phyloP scores from a whole-genome alignment of 2,797 vertebrate genomes.

The Hoplostethus atlanticus region DNA sequence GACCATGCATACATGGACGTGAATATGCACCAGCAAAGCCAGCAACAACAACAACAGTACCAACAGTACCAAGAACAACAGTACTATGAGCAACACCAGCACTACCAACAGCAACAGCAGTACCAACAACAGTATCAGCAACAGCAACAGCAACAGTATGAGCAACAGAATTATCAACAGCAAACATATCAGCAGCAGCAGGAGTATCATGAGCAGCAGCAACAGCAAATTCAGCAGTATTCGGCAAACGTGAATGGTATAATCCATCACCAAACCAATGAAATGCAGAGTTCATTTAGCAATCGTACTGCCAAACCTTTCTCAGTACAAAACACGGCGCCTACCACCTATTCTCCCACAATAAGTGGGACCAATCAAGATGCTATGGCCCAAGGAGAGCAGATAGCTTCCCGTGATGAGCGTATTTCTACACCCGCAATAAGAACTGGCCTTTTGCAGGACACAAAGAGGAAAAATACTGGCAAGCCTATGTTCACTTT shows the following conservation, averaged over 20 bases:
- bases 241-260: slow-evolving; percentile 88
- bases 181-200: slow-evolving; percentile 78
- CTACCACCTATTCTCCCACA: slow-evolving; percentile 83
- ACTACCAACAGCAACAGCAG: slow-evolving; percentile 46
- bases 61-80: slow-evolving; percentile 80
- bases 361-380: slow-evolving; percentile 86
- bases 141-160: slow-evolving; percentile 53
- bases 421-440: slow-evolving; percentile 95
- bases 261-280: slow-evolving; percentile 82
- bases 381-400: slow-evolving; percentile 85
- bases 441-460: slow-evolving; percentile 91
- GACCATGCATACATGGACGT: slow-evolving; percentile 89
- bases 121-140: slow-evolving; percentile 70
- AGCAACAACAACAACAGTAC: slow-evolving; percentile 72
- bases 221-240: slow-evolving; percentile 82
- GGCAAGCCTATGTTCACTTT: slow-evolving; percentile 97
- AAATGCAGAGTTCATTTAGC: slow-evolving; percentile 79
- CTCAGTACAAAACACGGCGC: slow-evolving; percentile 79
- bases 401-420: slow-evolving; percentile 96
- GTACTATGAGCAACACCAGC: slow-evolving; percentile 76
- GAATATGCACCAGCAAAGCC: slow-evolving; percentile 80
- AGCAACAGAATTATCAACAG: slow-evolving; percentile 75
- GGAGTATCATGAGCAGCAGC: slow-evolving; percentile 70
- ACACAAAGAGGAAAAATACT: slow-evolving; percentile 86
- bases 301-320: slow-evolving; percentile 94